Percentiles rank a stretch among this genome's conserved stretches.
These are phyloP conservation scores for Drosophila hamatofila DNA, from an alignment of 2,888 invertebrate genomes.

Conservation along the genomic window DNA sequence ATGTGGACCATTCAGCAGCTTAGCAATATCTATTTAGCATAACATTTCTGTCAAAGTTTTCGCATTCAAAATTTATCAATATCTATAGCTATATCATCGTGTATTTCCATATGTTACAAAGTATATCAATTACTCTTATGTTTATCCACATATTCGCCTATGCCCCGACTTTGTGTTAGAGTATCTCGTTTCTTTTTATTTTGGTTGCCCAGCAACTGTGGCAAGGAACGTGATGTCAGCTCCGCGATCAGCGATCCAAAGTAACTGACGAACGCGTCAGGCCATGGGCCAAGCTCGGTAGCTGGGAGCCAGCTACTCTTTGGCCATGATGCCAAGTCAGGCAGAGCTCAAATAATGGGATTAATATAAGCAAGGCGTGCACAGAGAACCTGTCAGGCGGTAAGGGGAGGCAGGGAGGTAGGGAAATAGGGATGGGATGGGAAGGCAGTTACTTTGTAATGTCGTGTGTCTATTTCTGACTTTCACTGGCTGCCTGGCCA, in stretches of 20 bases:
- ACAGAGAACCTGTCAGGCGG: slow-evolving; percentile 12
- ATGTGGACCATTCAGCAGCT: no score
- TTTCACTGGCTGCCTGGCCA: slow-evolving; percentile 40
- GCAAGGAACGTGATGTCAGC: slow-evolving; percentile 76
- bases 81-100: no score
- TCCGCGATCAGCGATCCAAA: slow-evolving; percentile 50
- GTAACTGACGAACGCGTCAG: slow-evolving; percentile 57
- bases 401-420: not conserved
- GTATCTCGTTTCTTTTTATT: slow-evolving; percentile 11
- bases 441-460: slow-evolving; percentile 6
- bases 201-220: slow-evolving; percentile 7
- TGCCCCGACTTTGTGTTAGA: slow-evolving; percentile 1
- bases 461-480: slow-evolving; percentile 32
- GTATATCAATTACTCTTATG: no score
- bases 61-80: no score
- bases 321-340: slow-evolving; percentile 48
- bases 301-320: slow-evolving; percentile 24
- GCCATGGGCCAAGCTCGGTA: slow-evolving; percentile 57
- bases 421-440: no score
- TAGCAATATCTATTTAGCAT: no score
- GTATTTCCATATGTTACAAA: no score
- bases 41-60: no score
- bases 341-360: slow-evolving; percentile 50
- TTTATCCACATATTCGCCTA: not conserved
- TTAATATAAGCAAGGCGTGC: slow-evolving; percentile 46